A percentile compares a stretch with the other conserved stretches of the same genome.
Evolutionary conservation across 92 coral and sea anemone species (phyloP).

Genomic region (Epizoanthus rinbou): DNA sequence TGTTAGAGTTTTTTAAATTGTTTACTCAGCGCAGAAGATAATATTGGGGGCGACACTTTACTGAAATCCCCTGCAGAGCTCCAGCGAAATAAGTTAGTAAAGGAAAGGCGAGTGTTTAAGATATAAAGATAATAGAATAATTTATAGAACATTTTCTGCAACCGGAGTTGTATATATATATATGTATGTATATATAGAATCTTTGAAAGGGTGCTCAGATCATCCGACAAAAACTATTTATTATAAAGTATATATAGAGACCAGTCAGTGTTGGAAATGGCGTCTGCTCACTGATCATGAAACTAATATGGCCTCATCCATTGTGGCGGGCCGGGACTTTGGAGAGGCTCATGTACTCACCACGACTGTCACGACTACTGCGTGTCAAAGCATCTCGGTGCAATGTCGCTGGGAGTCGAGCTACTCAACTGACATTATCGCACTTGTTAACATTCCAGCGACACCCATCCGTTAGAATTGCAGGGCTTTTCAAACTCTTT

Average conservation of each 20-base stretch:
- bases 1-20: neutral
- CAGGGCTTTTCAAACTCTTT: neutral
- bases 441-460: no score
- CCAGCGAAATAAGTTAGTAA: neutral
- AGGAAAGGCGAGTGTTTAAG: conserved; percentile 19
- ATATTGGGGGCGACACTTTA: neutral
- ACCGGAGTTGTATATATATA: conserved; percentile 32
- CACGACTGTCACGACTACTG: neutral
- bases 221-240: conserved; percentile 17
- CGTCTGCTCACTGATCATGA: conserved; percentile 4
- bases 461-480: no score
- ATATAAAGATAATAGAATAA: conserved; percentile 26
- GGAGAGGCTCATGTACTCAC: no score
- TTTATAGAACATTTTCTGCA: conserved; percentile 8
- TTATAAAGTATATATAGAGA: conserved; percentile 32
- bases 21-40: neutral
- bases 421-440: no score
- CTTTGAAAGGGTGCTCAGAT: conserved; percentile 17
- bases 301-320: neutral
- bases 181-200: conserved; percentile 28
- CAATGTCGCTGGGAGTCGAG: no score
- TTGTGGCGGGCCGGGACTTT: neutral
- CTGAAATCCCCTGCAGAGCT: neutral
- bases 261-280: conserved; percentile 23
- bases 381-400: neutral